Base-by-base conservation (phyloP, 2,888 invertebrate species). In the Agrochola litura region DNA sequence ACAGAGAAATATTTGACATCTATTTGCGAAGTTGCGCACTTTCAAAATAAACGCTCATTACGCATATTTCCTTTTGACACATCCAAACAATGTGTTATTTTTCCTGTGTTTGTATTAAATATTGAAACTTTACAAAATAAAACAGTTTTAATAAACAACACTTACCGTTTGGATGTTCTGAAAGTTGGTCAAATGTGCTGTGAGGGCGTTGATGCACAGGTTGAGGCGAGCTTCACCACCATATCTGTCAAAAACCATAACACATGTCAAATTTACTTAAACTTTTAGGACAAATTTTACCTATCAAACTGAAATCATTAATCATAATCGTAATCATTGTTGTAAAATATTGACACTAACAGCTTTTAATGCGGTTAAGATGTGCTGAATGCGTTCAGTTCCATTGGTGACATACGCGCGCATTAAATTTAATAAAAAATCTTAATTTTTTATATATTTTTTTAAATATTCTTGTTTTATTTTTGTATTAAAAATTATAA, bases 181-280 rank as follows among this genome's bases (percentile, higher is more conserved):
- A 77, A 93, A 95, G 77, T 94, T 84, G 12, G 95, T 96, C 86
- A 96, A 87, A 81, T 88, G 91, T 0, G 90, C 79, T 63, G 93
- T 60, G 2, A 96, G 54, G 12, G 92, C 91, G 73, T 87, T 94
- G 56, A 96, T 90, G 58, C 91, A 92, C 2, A 88, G 84, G 2
- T 84, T 89, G 0, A 96, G 91, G 74, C 96, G 93, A 14, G 88
- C 95, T 16, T 85, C 85, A 41, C 96, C 96, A 41, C 96, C 95
- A 43, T 96, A 96, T 64, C 95, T 96, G 86, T 12, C 89, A 89
- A 69, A 76, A 86, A 19, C 3, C 52, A 52, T 22, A 49, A 37
- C 19, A 9, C 37, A 25, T 66, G 1, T 10, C 4, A 56, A n/a
- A n/a, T 43, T 69, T 37, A 66, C 25, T 12, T 10, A 25, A 25